Base-by-base conservation (phyloP, 2,888 invertebrate genomes). In the Conus canariensis region DNA sequence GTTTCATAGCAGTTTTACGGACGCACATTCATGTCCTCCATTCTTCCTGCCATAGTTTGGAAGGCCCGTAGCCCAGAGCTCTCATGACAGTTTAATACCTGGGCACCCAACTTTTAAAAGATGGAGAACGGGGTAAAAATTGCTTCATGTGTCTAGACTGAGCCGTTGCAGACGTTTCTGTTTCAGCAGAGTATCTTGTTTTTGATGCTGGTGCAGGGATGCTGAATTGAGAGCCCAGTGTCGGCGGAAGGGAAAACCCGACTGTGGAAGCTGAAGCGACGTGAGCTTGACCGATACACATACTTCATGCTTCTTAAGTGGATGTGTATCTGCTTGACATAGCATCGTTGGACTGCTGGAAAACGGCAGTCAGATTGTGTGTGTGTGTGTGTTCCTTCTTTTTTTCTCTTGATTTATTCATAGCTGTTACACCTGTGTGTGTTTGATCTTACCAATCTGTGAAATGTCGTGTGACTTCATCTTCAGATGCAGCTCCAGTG, bases 131-230 rank as follows among this genome's bases (percentile, higher is more conserved):
- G 70, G 89, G 89, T 89, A 89, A 89, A 89, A 64, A 89, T 85
- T 85, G 85, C 89, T 89, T 89, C 89, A 64, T 89, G 89, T 89
- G 85, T 89, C 67, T 89, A 89, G 85, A 89, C 30, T 89, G 89
- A 89, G 89, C 83, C 74, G 85, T 85, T 89, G 89, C 85, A 85
- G 89, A 85, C 70, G n/a, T 87, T 87, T 74, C 58, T 89, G 12
- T 70, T 83, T 89, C 83, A 89, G 70, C 77, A 77, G 25, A 77
- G 77, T 25, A 45, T 87, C 9, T 56, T 56, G 58, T 87, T 87
- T 87, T 77, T 59, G 30, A 45, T 9, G 45, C 58, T 64, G 30
- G 30, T 25, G 22, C 60, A 64, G n/a, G 45, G 64, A 59, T 67
- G 25, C 86, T 45, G 45, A 58, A 22, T 19, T 58, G 58, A 58